Percentiles rank a stretch among this genome's conserved stretches.
Evolutionary conservation across 2,888 invertebrate genomes (phyloP).

Genomic region (Apocheima hispidaria): DNA sequence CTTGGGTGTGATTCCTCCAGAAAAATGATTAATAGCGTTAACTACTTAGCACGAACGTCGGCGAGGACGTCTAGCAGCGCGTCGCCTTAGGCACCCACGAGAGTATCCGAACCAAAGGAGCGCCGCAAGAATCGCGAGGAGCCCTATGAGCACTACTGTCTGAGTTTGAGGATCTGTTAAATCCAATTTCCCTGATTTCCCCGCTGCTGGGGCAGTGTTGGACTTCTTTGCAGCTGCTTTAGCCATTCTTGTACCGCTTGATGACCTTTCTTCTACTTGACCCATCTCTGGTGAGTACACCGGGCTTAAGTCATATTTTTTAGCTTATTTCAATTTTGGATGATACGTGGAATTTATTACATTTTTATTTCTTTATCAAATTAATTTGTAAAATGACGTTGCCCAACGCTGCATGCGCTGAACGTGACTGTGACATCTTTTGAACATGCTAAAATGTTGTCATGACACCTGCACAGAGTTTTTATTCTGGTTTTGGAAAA

Average conservation of each 20-base stretch:
- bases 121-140: conserved; percentile 57
- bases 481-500: too few species aligned
- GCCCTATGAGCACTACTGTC: conserved; percentile 53
- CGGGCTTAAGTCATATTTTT: conserved; percentile 6
- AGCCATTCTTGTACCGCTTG: conserved; percentile 50
- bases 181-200: neutral
- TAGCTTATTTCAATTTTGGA: neutral
- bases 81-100: conserved; percentile 54
- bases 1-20: neutral
- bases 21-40: conserved; percentile 26
- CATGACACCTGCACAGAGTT: neutral
- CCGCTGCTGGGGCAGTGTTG: neutral
- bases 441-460: neutral
- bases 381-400: neutral
- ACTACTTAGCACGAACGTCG: conserved; percentile 48
- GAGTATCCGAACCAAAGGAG: conserved; percentile 63
- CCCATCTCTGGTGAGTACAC: conserved; percentile 1
- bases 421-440: neutral
- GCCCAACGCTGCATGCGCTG: neutral
- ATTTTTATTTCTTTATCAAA: neutral
- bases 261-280: neutral
- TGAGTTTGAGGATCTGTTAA: conserved; percentile 61
- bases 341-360: neutral
- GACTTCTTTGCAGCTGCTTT: conserved; percentile 50
- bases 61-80: conserved; percentile 44